Conservation (phyloP, 2,888 invertebrate species). For the Synergus itoensis region DNA sequence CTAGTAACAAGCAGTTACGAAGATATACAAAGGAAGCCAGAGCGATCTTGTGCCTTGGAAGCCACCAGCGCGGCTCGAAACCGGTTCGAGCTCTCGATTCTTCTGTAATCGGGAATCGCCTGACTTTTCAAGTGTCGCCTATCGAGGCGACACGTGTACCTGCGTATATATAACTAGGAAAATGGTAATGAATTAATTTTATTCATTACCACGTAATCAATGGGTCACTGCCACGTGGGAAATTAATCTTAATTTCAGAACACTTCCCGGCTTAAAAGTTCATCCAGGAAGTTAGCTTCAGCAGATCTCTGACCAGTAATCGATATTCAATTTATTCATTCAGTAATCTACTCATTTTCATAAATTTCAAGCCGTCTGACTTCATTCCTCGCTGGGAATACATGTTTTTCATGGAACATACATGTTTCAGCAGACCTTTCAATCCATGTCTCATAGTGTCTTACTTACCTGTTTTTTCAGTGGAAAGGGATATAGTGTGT, state of each 20-base stretch:
- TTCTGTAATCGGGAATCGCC: slow-evolving; percentile 54
- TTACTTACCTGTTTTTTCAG: no score
- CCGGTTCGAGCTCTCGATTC: slow-evolving; percentile 51
- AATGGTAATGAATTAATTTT: no score
- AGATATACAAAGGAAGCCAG: slow-evolving; percentile 38
- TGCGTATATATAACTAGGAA: slow-evolving; percentile 51
- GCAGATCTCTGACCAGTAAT: no score
- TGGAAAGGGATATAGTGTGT: no score
- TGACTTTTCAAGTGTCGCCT: slow-evolving; percentile 53
- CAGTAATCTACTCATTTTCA: not conserved
- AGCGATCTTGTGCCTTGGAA: slow-evolving; percentile 37
- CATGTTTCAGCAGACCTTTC: no score
- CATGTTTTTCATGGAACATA: not conserved
- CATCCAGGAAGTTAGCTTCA: not conserved
- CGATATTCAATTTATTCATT: not conserved
- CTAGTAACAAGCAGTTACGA: slow-evolving; percentile 35
- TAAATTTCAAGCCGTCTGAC: not conserved
- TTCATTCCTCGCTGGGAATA: not conserved
- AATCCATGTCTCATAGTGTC: no score
- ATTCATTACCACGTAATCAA: slow-evolving; percentile 54
- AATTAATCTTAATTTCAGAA: not conserved
- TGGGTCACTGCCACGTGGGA: slow-evolving; percentile 52
- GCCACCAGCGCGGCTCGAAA: slow-evolving; percentile 50
- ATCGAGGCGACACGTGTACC: slow-evolving; percentile 47
- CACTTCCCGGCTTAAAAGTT: not conserved